These are phyloP conservation scores for Strongylocentrotus purpuratus DNA, from an alignment of 35 echinoderm and acorn worm genomes.

Conservation along the genomic window DNA sequence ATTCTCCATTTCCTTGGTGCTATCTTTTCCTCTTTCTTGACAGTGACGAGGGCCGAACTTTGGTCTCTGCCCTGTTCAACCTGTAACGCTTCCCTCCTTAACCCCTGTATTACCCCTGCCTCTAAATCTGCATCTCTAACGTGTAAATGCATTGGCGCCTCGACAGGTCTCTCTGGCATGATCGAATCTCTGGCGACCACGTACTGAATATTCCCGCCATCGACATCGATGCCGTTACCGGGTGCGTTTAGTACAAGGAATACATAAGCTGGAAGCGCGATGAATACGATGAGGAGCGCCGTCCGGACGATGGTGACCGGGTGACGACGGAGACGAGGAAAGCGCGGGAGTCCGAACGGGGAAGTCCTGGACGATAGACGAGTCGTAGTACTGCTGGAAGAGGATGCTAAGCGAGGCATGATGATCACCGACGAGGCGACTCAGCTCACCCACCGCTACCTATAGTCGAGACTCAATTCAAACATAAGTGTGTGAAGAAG, in stretches of 20 bases:
- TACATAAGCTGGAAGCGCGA: conserved; percentile 49
- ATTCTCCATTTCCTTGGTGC: background rate
- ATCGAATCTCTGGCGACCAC: background rate
- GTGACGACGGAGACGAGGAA: conserved; percentile 22
- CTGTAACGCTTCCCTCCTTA: conserved; percentile 36
- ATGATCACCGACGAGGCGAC: background rate
- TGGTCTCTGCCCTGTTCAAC: conserved; percentile 22
- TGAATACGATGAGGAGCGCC: background rate
- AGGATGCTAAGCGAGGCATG: background rate
- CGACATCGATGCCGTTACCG: conserved; percentile 11
- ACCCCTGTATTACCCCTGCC: background rate
- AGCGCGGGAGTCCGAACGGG: conserved; percentile 18
- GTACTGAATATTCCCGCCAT: background rate
- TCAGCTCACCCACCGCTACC: conserved; percentile 14
- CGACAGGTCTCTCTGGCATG: background rate
- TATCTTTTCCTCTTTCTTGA: background rate
- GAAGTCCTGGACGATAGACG: background rate
- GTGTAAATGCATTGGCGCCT: background rate
- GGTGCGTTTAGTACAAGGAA: conserved; percentile 25
- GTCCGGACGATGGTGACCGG: conserved; percentile 8
- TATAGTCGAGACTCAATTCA: background rate
- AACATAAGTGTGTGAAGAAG: conserved; percentile 23
- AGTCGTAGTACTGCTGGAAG: background rate
- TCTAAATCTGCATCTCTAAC: background rate
- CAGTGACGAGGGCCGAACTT: background rate